These are phyloP conservation scores for Chrysolina oricalcia DNA, from an alignment of 2,888 invertebrate genomes.

Conservation along the genomic window DNA sequence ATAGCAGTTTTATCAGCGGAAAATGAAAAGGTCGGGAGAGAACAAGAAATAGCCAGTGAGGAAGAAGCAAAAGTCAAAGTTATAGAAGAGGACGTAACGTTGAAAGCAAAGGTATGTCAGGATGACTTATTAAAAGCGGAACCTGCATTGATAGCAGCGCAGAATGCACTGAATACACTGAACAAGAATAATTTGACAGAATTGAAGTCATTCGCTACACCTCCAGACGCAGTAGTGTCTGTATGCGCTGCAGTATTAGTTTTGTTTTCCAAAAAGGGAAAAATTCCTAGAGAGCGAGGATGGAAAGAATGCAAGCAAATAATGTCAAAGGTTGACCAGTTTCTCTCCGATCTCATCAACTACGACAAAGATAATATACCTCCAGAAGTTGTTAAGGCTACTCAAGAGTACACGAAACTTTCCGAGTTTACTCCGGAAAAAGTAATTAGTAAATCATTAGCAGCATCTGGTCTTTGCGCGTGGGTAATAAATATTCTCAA, in stretches of 20 bases:
- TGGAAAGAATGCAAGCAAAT: constrained; percentile 94
- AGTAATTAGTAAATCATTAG: constrained; percentile 88
- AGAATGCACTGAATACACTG: constrained; percentile 91
- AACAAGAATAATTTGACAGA: constrained; percentile 96
- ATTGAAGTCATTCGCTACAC: constrained; percentile 93
- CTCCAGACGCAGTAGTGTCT: constrained; percentile 90
- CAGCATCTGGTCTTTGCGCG: constrained; percentile 93
- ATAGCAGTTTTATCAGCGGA: constrained; percentile 91
- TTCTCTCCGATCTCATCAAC: constrained; percentile 85
- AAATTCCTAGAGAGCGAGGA: constrained; percentile 91
- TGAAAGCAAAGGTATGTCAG: constrained; percentile 89
- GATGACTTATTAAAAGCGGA: constrained; percentile 93
- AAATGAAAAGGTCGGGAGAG: constrained; percentile 91
- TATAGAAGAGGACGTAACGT: constrained; percentile 90
- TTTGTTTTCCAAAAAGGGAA: constrained; percentile 86
- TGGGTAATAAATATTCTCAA: constrained; percentile 95
- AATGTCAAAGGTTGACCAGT: constrained; percentile 93
- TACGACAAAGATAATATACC: constrained; percentile 96
- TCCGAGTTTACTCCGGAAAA: constrained; percentile 90
- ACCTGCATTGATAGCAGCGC: constrained; percentile 91
- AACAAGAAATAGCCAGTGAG: constrained; percentile 86
- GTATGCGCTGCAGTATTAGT: constrained; percentile 92
- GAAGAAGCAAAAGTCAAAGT: constrained; percentile 93
- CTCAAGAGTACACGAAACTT: constrained; percentile 77
- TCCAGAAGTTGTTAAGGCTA: constrained; percentile 88